phyloP scores from a whole-genome alignment of 37 sponge, comb jelly and placozoan species.

The Geodia barretti region DNA sequence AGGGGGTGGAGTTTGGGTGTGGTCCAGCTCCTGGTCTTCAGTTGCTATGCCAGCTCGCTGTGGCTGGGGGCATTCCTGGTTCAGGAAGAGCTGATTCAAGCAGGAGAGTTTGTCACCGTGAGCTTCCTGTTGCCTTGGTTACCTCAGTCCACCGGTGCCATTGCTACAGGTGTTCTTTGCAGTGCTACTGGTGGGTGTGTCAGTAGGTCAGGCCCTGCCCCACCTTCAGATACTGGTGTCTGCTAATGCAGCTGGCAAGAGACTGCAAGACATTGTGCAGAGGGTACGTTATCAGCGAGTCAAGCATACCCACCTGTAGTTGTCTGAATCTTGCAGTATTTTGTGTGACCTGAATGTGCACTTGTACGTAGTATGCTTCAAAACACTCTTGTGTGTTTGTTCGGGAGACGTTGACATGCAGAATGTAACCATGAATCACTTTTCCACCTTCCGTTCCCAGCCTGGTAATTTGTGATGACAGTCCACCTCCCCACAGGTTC shows the following conservation, averaged over 20 bases:
- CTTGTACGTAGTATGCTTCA: no score
- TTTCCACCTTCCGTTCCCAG: no score
- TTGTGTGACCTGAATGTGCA: no score
- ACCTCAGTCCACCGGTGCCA: no score
- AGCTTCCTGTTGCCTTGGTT: background rate
- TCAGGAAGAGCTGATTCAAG: constrained; percentile 11
- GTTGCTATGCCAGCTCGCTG: constrained; percentile 58
- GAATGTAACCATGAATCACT: no score
- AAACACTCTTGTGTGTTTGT: no score
- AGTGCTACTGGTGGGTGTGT: constrained; percentile 45
- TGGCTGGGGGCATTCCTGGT: constrained; percentile 59
- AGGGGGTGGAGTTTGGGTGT: constrained; percentile 44
- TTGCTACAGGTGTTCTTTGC: constrained; percentile 57
- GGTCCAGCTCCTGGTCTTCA: constrained; percentile 67
- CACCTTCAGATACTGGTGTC: constrained; percentile 18
- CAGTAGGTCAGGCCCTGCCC: constrained; percentile 50
- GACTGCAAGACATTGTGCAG: constrained; percentile 23
- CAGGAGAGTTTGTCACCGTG: constrained; percentile 45
- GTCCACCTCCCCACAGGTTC: no score
- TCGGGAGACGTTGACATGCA: no score
- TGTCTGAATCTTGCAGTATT: no score
- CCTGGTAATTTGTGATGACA: no score
- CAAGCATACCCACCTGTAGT: no score
- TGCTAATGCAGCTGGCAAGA: constrained; percentile 22
- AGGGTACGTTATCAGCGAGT: constrained; percentile 7